These are phyloP conservation scores for Tenodera sinensis DNA, from an alignment of 2,888 invertebrate species.

Conservation along the genomic window DNA sequence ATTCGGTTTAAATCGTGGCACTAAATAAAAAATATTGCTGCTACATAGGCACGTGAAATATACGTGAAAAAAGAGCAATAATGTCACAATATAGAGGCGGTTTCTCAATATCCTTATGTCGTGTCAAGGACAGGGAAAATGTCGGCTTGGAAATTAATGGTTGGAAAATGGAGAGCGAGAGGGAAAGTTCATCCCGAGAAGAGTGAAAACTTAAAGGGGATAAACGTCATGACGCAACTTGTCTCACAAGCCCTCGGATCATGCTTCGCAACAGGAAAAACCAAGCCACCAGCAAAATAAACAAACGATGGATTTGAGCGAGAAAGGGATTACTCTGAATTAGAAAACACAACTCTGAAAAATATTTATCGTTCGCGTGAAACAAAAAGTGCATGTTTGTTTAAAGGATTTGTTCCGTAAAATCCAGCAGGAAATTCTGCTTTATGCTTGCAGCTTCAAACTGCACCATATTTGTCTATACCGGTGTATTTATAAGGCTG, in stretches of 20 bases:
- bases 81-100: neutral
- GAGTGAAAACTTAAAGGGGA: neutral
- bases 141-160: neutral
- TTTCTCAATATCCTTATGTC: neutral
- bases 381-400: neutral
- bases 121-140: neutral
- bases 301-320: neutral
- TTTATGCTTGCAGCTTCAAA: neutral
- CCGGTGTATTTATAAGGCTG: too few species aligned
- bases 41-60: neutral
- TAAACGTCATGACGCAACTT: neutral
- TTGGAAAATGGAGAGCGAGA: neutral
- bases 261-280: neutral
- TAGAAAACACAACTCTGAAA: neutral
- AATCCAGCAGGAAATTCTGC: neutral
- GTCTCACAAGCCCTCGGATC: neutral
- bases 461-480: neutral
- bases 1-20: neutral
- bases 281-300: neutral
- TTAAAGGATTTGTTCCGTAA: neutral
- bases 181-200: neutral
- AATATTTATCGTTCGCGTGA: neutral
- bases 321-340: neutral
- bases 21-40: neutral
- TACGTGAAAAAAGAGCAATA: neutral